phyloP scores from a whole-genome alignment of 1,140 invertebrate genomes.

The Trichomalopsis sarcophagae region DNA sequence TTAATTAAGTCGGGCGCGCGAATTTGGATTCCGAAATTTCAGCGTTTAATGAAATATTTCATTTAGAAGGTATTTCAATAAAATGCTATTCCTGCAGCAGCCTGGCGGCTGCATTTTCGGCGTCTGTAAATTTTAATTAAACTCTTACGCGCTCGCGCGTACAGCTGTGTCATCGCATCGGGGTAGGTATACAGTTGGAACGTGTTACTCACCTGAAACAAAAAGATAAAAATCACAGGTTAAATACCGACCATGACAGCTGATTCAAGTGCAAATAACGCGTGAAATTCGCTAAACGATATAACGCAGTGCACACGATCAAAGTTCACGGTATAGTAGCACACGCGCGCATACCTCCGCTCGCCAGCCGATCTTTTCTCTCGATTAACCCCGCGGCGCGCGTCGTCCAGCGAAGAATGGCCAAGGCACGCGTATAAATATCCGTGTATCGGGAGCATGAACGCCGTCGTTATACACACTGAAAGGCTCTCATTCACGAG shows the following conservation, averaged over 20 bases:
- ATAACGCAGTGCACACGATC: background rate
- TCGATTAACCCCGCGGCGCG: background rate
- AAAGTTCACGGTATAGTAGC: background rate
- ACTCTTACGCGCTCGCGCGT: background rate
- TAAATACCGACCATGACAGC: background rate
- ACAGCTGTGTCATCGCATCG: background rate
- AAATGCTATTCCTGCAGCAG: background rate
- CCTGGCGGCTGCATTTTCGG: background rate
- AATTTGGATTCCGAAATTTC: background rate
- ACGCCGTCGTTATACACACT: slow-evolving; percentile 25
- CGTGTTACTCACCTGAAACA: slow-evolving; percentile 43
- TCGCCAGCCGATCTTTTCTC: background rate
- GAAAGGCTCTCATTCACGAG: slow-evolving; percentile 33
- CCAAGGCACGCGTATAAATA: slow-evolving; percentile 19
- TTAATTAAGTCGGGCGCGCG: background rate
- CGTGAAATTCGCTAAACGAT: background rate
- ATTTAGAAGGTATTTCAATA: background rate
- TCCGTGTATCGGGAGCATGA: slow-evolving; percentile 31
- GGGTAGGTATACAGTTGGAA: background rate
- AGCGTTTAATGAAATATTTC: background rate
- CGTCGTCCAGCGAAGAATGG: slow-evolving; percentile 1
- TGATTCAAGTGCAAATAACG: background rate
- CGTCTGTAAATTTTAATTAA: background rate
- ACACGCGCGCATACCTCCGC: background rate
- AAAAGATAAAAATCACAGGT: slow-evolving; percentile 4